These are phyloP conservation scores for Loxodonta africana DNA, from an alignment of 2,113 vertebrate species.

Conservation along the genomic window DNA sequence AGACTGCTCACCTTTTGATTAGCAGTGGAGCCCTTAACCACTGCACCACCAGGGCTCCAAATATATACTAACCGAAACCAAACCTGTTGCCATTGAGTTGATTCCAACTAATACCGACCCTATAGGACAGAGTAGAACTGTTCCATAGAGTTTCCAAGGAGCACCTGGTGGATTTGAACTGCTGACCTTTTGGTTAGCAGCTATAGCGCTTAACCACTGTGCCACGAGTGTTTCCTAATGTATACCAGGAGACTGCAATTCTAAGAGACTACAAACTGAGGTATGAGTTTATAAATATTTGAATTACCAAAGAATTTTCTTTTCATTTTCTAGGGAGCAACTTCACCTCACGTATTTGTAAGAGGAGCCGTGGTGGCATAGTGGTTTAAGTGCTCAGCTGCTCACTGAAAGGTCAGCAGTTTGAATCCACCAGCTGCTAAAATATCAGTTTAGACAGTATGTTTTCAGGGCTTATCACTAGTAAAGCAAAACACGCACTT, in stretches of 20 bases:
- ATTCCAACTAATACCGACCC: too few species aligned
- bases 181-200: too few species aligned
- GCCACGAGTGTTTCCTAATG: too few species aligned
- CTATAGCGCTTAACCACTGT: too few species aligned
- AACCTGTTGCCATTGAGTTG: too few species aligned
- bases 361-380: background rate
- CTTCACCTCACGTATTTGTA: constrained; percentile 1
- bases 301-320: constrained; percentile 32
- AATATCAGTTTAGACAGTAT: constrained; percentile 41
- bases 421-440: background rate
- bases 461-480: background rate
- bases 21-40: too few species aligned
- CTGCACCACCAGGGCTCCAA: too few species aligned
- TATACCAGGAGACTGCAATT: background rate
- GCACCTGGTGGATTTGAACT: too few species aligned
- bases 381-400: background rate
- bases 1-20: too few species aligned
- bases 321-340: constrained; percentile 25
- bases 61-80: too few species aligned
- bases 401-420: background rate
- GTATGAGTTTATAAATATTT: constrained; percentile 31
- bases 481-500: constrained; percentile 21
- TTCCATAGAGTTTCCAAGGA: too few species aligned
- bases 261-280: background rate
- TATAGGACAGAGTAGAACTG: too few species aligned